These are phyloP conservation scores for Circaetus gallicus DNA, from an alignment of 2,113 vertebrate species.

Conservation along the genomic window DNA sequence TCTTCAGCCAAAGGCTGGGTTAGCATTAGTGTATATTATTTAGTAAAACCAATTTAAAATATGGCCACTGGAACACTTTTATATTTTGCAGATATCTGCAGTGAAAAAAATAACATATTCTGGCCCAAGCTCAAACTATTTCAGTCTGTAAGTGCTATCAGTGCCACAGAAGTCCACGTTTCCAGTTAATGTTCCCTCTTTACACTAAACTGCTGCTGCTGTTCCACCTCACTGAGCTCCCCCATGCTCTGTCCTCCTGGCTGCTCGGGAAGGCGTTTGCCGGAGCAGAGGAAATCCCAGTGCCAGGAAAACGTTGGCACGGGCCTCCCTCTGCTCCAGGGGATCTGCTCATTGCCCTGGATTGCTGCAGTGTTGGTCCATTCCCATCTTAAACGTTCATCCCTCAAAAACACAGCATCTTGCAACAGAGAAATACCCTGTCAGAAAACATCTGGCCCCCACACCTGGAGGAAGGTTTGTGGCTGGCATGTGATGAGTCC, in stretches of 20 bases:
- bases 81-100: background rate
- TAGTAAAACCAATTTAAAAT: background rate
- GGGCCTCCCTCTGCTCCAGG: background rate
- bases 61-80: background rate
- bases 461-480: background rate
- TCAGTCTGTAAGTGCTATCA: background rate
- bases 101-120: background rate
- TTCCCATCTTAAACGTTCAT: accelerated
- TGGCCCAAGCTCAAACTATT: background rate
- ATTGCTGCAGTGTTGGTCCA: accelerated
- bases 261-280: background rate
- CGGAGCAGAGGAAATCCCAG: background rate
- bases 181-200: background rate
- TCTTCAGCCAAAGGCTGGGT: background rate
- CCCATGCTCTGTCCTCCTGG: background rate
- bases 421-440: background rate
- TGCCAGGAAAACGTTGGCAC: accelerated
- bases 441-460: background rate
- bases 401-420: background rate
- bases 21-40: background rate
- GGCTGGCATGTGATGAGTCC: background rate
- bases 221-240: background rate
- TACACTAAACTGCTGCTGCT: background rate
- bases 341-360: accelerated
- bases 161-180: background rate